These are phyloP conservation scores for Characodon lateralis DNA, from an alignment of 2,797 vertebrate species.

Conservation along the genomic window DNA sequence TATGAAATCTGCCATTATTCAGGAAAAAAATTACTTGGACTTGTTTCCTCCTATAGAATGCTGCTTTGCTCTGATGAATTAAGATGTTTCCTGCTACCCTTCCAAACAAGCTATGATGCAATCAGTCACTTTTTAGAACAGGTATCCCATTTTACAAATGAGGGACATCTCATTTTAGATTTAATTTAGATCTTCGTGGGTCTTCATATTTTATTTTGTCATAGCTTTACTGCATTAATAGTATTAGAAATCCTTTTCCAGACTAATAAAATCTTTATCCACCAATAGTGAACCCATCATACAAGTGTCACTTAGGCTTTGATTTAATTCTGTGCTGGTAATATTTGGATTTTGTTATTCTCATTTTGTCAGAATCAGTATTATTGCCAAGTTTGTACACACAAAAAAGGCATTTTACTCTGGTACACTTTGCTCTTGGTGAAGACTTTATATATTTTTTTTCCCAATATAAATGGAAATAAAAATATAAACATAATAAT, in stretches of 20 bases:
- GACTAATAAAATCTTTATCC: neutral
- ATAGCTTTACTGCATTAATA: conserved; percentile 18
- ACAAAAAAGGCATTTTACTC: too few species aligned
- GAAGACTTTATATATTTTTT: too few species aligned
- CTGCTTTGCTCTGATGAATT: neutral
- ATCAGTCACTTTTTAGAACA: conserved; percentile 43
- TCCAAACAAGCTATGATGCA: conserved; percentile 17
- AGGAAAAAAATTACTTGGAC: neutral
- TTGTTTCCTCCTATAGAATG: neutral
- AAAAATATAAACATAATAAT: too few species aligned
- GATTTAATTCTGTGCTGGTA: neutral
- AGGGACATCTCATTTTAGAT: conserved; percentile 43
- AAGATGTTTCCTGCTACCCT: neutral
- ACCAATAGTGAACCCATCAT: neutral
- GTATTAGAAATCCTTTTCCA: neutral
- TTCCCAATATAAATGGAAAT: too few species aligned
- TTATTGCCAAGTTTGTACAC: too few species aligned
- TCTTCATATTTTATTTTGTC: conserved; percentile 41
- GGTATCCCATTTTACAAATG: conserved; percentile 40
- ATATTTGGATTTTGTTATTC: neutral
- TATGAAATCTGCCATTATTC: neutral
- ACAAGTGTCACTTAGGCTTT: neutral
- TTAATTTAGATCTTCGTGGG: conserved; percentile 21
- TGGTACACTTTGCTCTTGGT: too few species aligned
- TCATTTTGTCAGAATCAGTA: neutral